Evolutionary conservation across 1,140 invertebrate species (phyloP).

Genomic region (Charaxes varanes): DNA sequence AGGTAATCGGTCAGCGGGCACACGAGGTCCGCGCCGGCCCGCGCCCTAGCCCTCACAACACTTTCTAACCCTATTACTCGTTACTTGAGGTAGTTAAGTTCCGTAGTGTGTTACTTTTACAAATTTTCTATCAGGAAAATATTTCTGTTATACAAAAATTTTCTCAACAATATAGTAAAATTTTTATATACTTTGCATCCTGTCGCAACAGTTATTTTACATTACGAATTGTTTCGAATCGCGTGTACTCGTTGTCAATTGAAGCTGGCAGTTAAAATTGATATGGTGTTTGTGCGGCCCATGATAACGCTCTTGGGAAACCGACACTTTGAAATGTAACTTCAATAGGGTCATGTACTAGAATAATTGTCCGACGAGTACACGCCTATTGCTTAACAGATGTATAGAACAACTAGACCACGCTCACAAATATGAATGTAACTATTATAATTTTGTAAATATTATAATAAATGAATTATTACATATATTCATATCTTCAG

Average conservation of each 20-base stretch:
- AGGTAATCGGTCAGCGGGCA: conserved; percentile 44
- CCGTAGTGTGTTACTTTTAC: conserved; percentile 47
- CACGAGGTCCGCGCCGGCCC: conserved; percentile 16
- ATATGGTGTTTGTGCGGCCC: too few species aligned
- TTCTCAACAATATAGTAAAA: conserved; percentile 51
- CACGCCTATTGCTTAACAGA: conserved; percentile 1
- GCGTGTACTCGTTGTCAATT: conserved; percentile 6
- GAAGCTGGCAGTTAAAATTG: too few species aligned
- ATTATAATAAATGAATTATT: conserved; percentile 8
- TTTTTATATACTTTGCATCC: conserved; percentile 28
- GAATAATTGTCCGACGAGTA: conserved; percentile 2
- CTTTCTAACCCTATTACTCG: conserved; percentile 56
- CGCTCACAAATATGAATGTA: conserved; percentile 3
- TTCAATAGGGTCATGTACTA: too few species aligned
- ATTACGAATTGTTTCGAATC: conserved; percentile 5
- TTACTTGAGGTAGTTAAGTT: conserved; percentile 70
- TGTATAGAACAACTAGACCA: conserved; percentile 1
- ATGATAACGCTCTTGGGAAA: too few species aligned
- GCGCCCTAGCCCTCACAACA: conserved; percentile 37
- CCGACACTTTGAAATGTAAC: too few species aligned
- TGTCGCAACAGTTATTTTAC: conserved; percentile 27
- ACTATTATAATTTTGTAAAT: conserved; percentile 10
- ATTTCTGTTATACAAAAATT: conserved; percentile 55
- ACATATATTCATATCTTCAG: conserved; percentile 3
- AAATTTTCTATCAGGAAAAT: conserved; percentile 60